A percentile compares a stretch with the other conserved stretches of the same genome.
Conservation (phyloP, 2,113 vertebrate species). For the Ondatra zibethicus region DNA sequence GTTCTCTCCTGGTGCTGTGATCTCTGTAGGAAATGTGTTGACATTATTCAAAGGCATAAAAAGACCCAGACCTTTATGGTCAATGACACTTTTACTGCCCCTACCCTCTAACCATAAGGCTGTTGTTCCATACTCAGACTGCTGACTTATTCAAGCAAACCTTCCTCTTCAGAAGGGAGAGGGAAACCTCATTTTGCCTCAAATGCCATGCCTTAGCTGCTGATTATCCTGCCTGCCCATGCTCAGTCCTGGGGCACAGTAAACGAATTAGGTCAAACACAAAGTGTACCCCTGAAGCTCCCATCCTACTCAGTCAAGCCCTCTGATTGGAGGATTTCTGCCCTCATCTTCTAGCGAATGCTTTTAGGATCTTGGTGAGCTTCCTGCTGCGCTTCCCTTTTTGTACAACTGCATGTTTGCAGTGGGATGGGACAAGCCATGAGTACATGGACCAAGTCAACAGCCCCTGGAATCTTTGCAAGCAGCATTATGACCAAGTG, state of each 20-base stretch:
- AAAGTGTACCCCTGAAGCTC: not conserved
- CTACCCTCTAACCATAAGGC: not conserved
- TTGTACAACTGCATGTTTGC: constrained; percentile 21
- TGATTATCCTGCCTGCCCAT: not conserved
- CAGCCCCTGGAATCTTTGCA: constrained; percentile 20
- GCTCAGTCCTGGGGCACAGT: not conserved
- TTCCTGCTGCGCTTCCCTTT: constrained; percentile 53
- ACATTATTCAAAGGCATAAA: not conserved
- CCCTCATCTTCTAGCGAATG: not conserved
- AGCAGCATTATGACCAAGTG: not conserved
- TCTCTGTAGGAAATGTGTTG: not conserved
- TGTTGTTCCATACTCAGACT: not conserved
- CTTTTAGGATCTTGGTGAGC: constrained; percentile 51
- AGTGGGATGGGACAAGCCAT: not conserved
- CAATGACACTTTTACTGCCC: not conserved
- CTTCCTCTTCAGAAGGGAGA: not conserved
- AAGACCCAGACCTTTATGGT: not conserved
- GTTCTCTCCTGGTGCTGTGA: not conserved
- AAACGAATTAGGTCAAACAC: not conserved
- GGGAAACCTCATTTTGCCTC: not conserved
- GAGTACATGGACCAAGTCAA: not conserved
- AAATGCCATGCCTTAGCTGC: not conserved
- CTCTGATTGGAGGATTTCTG: constrained; percentile 36
- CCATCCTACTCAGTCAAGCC: not conserved
- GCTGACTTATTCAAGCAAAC: not conserved